A percentile compares a stretch with the other conserved stretches of the same genome.
phyloP scores from a whole-genome alignment of 1,140 invertebrate species.

The Cotesia typhae region DNA sequence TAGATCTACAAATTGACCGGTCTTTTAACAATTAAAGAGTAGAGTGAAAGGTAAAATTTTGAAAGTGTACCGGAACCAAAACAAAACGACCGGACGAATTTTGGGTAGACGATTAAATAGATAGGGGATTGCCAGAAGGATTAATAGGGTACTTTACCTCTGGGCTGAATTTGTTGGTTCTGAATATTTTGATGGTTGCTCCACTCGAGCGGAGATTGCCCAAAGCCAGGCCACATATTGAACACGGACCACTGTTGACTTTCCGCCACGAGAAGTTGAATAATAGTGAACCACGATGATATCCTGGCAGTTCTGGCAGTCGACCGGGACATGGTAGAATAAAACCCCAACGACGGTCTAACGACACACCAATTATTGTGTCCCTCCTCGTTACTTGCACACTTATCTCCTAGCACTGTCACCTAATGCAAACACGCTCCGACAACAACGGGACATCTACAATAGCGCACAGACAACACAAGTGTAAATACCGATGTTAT shows the following conservation, averaged over 20 bases:
- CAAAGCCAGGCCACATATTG: conserved; percentile 25
- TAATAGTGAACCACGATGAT: conserved; percentile 22
- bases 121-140: neutral
- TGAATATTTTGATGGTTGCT: neutral
- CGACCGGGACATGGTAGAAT: conserved; percentile 23
- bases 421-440: neutral
- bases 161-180: conserved; percentile 9
- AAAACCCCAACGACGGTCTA: neutral
- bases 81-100: no score
- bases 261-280: conserved; percentile 19
- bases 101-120: no score
- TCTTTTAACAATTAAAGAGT: no score
- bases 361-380: conserved; percentile 15
- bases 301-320: conserved; percentile 4
- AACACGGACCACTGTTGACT: conserved; percentile 34
- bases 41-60: no score
- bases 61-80: no score
- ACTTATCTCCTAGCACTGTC: neutral
- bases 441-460: neutral
- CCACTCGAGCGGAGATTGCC: conserved; percentile 3
- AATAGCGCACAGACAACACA: no score
- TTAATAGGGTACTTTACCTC: conserved; percentile 1
- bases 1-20: no score
- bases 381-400: neutral
- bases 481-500: no score